These are phyloP conservation scores for Tipula lateralis DNA, from an alignment of 2,888 invertebrate genomes.

Conservation along the genomic window DNA sequence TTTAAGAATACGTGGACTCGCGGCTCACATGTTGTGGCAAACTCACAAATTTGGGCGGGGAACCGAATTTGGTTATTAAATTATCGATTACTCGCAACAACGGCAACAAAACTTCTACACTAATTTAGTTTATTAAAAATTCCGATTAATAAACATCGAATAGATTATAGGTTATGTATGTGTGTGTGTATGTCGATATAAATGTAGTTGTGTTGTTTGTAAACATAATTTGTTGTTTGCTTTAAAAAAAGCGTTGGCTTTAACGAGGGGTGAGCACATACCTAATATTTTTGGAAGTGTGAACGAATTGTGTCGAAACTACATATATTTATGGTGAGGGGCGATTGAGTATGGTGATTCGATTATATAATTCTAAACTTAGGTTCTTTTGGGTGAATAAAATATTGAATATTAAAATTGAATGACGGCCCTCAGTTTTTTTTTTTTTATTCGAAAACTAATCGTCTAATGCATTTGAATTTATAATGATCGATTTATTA, in stretches of 20 bases:
- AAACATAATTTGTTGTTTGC: neutral
- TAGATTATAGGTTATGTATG: neutral
- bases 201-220: neutral
- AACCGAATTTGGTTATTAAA: neutral
- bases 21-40: neutral
- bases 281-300: neutral
- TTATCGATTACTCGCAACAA: neutral
- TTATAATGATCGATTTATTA: conserved; percentile 11
- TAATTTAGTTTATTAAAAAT: neutral
- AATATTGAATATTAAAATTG: neutral
- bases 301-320: neutral
- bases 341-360: neutral
- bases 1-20: neutral
- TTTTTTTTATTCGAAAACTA: neutral
- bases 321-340: neutral
- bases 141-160: neutral
- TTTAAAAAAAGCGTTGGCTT: neutral
- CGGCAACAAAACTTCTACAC: neutral
- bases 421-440: neutral
- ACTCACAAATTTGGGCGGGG: neutral
- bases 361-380: neutral
- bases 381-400: neutral
- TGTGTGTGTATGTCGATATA: too few species aligned
- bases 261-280: neutral
- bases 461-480: conserved; percentile 6